These are phyloP conservation scores for Ameiurus melas DNA, from an alignment of 2,113 vertebrate species.

Conservation along the genomic window DNA sequence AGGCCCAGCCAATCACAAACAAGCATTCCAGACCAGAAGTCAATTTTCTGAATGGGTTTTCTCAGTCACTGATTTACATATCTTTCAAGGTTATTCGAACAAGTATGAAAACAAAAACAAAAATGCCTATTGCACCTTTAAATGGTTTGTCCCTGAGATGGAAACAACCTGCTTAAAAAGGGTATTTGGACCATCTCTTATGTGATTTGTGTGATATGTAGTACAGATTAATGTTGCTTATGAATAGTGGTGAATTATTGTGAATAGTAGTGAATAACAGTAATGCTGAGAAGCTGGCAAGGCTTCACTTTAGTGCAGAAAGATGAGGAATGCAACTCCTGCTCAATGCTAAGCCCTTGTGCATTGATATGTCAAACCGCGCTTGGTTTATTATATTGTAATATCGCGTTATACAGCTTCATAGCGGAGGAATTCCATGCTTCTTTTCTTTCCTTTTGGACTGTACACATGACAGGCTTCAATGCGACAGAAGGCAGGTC, in stretches of 20 bases:
- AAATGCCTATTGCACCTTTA: neutral
- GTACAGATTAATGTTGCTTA: neutral
- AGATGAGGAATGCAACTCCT: slow-evolving; percentile 55
- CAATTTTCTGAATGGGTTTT: neutral
- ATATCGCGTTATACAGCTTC: neutral
- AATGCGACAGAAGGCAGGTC: neutral
- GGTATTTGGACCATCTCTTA: neutral
- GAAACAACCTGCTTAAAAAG: neutral
- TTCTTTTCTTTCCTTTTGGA: neutral
- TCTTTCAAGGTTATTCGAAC: neutral
- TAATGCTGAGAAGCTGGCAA: neutral
- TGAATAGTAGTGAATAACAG: neutral
- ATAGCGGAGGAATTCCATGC: neutral
- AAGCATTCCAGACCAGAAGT: neutral
- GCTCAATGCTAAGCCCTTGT: slow-evolving; percentile 24
- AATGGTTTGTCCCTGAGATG: neutral
- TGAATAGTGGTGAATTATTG: neutral
- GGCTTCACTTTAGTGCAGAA: slow-evolving; percentile 25
- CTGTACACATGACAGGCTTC: neutral
- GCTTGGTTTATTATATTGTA: neutral
- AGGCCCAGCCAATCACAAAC: neutral
- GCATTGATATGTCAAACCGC: slow-evolving; percentile 11
- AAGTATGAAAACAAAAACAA: neutral
- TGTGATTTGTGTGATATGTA: neutral
- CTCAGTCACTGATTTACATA: neutral